Evolutionary conservation across 2,797 vertebrate species (phyloP).

Genomic region (Thunnus albacares): DNA sequence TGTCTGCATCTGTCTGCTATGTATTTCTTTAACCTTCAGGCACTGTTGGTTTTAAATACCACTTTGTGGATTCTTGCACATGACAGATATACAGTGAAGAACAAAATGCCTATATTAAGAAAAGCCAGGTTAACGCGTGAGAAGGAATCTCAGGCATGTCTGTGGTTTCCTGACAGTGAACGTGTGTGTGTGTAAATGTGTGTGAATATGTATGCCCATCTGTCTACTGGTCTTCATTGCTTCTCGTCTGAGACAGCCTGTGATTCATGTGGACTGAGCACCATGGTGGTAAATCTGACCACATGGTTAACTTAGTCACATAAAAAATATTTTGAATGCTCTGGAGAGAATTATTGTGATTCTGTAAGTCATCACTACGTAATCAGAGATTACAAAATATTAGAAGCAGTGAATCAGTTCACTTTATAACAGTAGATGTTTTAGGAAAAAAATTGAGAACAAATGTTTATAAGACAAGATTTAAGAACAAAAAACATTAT

Average conservation of each 20-base stretch:
- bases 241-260: constrained; percentile 30
- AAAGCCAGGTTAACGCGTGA: constrained; percentile 65
- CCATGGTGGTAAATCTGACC: constrained; percentile 34
- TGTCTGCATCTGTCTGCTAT: constrained; percentile 16
- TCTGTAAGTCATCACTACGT: constrained; percentile 15
- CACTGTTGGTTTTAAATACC: constrained; percentile 34
- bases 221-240: constrained; percentile 33
- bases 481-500: background rate
- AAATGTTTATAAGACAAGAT: background rate
- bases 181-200: constrained; percentile 35
- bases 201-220: constrained; percentile 37
- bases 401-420: background rate
- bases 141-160: constrained; percentile 68
- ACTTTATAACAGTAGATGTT: background rate
- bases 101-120: constrained; percentile 68
- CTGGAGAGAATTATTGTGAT: constrained; percentile 24
- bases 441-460: background rate
- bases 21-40: constrained; percentile 3
- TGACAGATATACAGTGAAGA: constrained; percentile 23
- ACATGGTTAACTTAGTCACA: constrained; percentile 45
- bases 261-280: constrained; percentile 54
- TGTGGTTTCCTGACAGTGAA: constrained; percentile 67
- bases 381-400: constrained; percentile 16
- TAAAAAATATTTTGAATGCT: constrained; percentile 37
- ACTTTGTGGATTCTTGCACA: constrained; percentile 26